Conservation (phyloP, 2,113 vertebrate species). For the Mesitornis unicolor region DNA sequence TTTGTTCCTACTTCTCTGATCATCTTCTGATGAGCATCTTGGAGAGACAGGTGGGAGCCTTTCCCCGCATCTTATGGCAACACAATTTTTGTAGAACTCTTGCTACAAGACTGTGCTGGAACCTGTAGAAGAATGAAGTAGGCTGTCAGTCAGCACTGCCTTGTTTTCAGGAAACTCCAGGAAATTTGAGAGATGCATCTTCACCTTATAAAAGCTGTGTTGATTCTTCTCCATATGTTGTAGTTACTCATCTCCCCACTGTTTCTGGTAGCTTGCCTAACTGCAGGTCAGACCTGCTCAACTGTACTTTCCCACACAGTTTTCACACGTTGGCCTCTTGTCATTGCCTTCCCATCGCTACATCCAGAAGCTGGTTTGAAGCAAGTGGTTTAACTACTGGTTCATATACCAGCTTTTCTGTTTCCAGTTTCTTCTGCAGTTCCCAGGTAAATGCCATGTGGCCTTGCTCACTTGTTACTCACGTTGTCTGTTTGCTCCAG, state of each 20-base stretch:
- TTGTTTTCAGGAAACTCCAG: not conserved
- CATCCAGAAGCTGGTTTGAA: not conserved
- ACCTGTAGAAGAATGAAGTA: not conserved
- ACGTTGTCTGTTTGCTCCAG: not conserved
- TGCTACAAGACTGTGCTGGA: not conserved
- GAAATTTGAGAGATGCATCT: not conserved
- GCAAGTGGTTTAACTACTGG: not conserved
- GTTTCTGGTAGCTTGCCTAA: not conserved
- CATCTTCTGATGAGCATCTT: not conserved
- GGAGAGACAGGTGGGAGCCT: not conserved
- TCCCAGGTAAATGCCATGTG: not conserved
- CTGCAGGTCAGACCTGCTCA: not conserved
- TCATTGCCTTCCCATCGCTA: not conserved
- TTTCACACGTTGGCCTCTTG: not conserved
- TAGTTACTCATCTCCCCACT: not conserved
- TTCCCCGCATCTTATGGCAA: not conserved
- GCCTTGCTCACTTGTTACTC: not conserved
- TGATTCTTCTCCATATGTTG: not conserved
- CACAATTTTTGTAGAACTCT: not conserved
- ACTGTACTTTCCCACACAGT: rapidly evolving
- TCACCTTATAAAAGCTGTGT: not conserved
- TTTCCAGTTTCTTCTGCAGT: not conserved
- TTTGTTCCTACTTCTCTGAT: not conserved
- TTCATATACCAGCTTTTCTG: not conserved
- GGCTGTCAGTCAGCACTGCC: no score